Conservation (phyloP, 2,797 vertebrate genomes). For the Sebastolobus altivelis region DNA sequence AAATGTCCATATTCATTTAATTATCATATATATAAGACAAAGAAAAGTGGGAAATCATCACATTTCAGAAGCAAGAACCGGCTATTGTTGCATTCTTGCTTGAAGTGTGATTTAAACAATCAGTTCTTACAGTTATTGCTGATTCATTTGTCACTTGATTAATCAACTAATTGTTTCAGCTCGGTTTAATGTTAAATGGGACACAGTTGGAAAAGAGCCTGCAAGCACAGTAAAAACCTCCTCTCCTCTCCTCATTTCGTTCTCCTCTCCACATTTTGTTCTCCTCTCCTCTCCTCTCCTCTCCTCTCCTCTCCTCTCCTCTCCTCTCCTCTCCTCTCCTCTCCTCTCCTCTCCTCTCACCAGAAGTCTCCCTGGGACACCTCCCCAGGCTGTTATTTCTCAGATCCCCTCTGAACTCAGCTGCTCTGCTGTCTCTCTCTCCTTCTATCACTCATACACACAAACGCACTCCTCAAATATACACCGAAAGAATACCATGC, state of each 20-base stretch:
- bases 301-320: neutral
- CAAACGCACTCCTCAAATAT: slow-evolving; percentile 23
- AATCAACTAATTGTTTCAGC: neutral
- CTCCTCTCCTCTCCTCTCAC: slow-evolving; percentile 13
- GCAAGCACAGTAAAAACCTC: neutral
- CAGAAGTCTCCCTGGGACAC: slow-evolving; percentile 43
- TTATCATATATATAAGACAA: neutral
- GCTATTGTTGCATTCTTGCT: neutral
- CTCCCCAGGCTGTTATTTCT: slow-evolving; percentile 55
- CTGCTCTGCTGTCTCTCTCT: slow-evolving; percentile 7
- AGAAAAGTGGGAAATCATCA: neutral
- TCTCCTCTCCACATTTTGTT: neutral
- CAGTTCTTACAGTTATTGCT: neutral
- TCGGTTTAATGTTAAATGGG: neutral
- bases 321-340: neutral
- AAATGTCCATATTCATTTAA: neutral
- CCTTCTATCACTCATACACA: neutral
- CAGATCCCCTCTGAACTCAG: slow-evolving; percentile 43
- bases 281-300: neutral
- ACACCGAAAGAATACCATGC: slow-evolving; percentile 24
- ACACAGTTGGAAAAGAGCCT: neutral
- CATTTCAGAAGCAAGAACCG: neutral
- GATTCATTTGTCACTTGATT: neutral
- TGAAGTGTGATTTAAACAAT: neutral
- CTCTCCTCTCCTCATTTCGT: neutral